Base-by-base conservation (phyloP, 2,888 invertebrate genomes). In the Neuroscelio doddi region DNA sequence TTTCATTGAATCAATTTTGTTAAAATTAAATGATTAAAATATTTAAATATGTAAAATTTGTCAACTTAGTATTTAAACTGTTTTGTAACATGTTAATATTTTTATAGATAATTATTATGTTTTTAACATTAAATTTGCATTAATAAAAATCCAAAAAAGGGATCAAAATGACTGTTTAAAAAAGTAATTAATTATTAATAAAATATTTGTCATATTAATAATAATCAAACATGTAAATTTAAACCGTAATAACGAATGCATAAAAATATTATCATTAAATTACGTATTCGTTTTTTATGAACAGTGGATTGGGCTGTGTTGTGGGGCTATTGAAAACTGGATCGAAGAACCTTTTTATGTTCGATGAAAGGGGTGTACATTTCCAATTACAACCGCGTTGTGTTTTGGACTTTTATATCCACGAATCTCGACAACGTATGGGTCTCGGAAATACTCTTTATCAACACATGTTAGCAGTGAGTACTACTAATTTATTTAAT, bases 401-500 rank as follows among this genome's bases (percentile, higher is more conserved):
- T 83, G 90, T 98, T 55, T 88, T 98, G 44, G 98, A 98, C 85
- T 98, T 98, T 86, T 98, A 93, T 85, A 90, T 98, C 16, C 90
- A 94, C 77, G 92, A 92, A 81, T 90, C 92, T 1, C 88, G 90
- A 41, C 97, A 97, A 85, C 90, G 97, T 52, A 89, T 89, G 80
- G 98, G 98, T 1, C 88, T 91, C 80, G 98, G 98, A 1, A 92
- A 91, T 76, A 85, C 87, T 59, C 87, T 98, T 9, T 97, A 95
- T 85, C 94, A 97, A 71, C 88, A 90, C 77, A 96, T 98, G 96
- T 85, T 96, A n/a, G 78, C 88, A 82, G 95, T 94, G 84, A 85
- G 86, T 79, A 29, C 38, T 7, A 32, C n/a, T n/a, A n/a, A 32
- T 32, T 32, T 4, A n/a, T n/a, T n/a, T n/a, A n/a, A n/a, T n/a